These are phyloP conservation scores for Octopus sinensis DNA, from an alignment of 1,140 invertebrate species.

Conservation along the genomic window DNA sequence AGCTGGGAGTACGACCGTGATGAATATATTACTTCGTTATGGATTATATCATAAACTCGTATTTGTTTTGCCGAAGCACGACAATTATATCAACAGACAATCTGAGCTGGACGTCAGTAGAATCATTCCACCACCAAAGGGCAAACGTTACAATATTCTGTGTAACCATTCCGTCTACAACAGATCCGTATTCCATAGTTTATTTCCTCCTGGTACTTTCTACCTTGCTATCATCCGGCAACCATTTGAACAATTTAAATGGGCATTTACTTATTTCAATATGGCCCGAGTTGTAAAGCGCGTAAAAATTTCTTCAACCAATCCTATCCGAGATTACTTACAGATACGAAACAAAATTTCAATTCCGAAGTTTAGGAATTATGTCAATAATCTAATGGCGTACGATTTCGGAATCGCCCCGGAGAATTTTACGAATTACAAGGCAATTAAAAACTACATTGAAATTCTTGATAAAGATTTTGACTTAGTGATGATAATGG, in stretches of 20 bases:
- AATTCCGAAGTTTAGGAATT: background rate
- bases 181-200: slow-evolving; percentile 23
- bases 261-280: slow-evolving; percentile 36
- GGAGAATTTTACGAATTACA: slow-evolving; percentile 12
- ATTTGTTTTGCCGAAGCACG: slow-evolving; percentile 33
- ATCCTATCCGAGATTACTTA: slow-evolving; percentile 34
- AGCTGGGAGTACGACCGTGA: slow-evolving; percentile 41
- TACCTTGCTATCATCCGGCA: slow-evolving; percentile 43
- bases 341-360: slow-evolving; percentile 21
- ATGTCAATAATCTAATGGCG: slow-evolving; percentile 37
- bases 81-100: slow-evolving; percentile 25
- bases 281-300: slow-evolving; percentile 15
- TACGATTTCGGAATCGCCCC: slow-evolving; percentile 37
- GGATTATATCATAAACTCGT: slow-evolving; percentile 30
- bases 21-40: slow-evolving; percentile 42
- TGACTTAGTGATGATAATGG: slow-evolving; percentile 36
- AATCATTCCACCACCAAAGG: slow-evolving; percentile 15
- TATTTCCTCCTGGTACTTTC: slow-evolving; percentile 33
- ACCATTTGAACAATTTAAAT: slow-evolving; percentile 42
- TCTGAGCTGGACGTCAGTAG: slow-evolving; percentile 14
- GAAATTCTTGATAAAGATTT: slow-evolving; percentile 33
- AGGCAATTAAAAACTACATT: slow-evolving; percentile 22
- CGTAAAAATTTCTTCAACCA: slow-evolving; percentile 18
- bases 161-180: slow-evolving; percentile 43
- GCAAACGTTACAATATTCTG: slow-evolving; percentile 35